phyloP scores from a whole-genome alignment of 2,113 vertebrate species.

The Alectura lathami region DNA sequence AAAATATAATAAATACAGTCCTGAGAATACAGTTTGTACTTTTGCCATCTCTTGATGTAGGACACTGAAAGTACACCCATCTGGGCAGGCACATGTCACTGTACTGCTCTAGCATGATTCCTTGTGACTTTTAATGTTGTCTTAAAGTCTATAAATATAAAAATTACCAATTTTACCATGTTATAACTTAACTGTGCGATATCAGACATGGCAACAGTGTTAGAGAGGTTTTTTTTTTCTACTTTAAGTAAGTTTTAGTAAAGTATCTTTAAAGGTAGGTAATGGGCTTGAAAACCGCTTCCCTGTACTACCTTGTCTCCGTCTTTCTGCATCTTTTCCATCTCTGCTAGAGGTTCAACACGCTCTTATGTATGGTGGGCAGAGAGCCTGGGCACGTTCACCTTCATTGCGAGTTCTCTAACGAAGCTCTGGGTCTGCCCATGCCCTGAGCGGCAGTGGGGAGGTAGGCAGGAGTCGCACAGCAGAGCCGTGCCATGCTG shows the following conservation, averaged over 20 bases:
- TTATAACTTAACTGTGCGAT: background rate
- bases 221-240: background rate
- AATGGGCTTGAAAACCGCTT: background rate
- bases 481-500: fast-evolving
- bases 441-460: background rate
- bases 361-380: background rate
- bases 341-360: background rate
- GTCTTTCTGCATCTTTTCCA: background rate
- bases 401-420: background rate
- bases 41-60: background rate
- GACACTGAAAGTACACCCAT: background rate
- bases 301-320: background rate
- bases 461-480: background rate
- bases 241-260: background rate
- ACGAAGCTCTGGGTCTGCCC: background rate
- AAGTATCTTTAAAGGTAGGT: background rate
- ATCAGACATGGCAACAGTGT: background rate
- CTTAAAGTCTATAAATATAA: background rate
- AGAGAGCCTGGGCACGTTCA: background rate
- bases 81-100: background rate
- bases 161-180: background rate
- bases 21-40: background rate
- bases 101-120: background rate
- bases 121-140: background rate
- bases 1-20: background rate